A percentile compares a stretch with the other conserved stretches of the same genome.
These are phyloP conservation scores for Galerucella nymphaeae DNA, from an alignment of 2,888 invertebrate species.

Conservation along the genomic window DNA sequence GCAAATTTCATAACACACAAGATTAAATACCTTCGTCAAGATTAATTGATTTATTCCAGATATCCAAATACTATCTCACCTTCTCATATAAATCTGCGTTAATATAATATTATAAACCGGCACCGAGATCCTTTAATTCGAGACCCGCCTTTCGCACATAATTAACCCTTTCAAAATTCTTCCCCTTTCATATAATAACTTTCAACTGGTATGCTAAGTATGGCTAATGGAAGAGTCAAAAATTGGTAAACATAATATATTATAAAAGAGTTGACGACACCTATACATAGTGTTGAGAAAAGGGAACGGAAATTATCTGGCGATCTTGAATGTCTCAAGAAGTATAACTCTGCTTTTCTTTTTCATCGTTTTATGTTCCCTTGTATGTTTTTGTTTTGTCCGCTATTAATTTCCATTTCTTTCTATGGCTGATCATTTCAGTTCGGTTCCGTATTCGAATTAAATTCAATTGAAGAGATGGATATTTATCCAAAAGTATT, in stretches of 20 bases:
- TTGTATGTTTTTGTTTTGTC: no score
- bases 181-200: not conserved
- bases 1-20: not conserved
- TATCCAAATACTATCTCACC: not conserved
- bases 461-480: no score
- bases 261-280: not conserved
- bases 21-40: not conserved
- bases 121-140: constrained; percentile 3
- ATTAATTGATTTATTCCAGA: not conserved
- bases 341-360: no score
- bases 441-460: no score
- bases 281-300: no score
- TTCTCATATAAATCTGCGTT: not conserved
- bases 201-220: not conserved
- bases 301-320: not conserved
- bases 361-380: no score
- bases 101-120: constrained; percentile 3
- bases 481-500: not conserved
- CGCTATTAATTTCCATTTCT: no score
- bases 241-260: not conserved
- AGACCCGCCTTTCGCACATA: constrained; percentile 7
- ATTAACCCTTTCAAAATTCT: constrained; percentile 23
- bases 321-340: no score
- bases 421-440: no score
- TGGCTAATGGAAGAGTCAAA: not conserved